Evolutionary conservation across 23 tunicate genomes (phyloP), one percentile per base, ranked within the genome.

Genomic region (Botrylloides violaceus): DNA sequence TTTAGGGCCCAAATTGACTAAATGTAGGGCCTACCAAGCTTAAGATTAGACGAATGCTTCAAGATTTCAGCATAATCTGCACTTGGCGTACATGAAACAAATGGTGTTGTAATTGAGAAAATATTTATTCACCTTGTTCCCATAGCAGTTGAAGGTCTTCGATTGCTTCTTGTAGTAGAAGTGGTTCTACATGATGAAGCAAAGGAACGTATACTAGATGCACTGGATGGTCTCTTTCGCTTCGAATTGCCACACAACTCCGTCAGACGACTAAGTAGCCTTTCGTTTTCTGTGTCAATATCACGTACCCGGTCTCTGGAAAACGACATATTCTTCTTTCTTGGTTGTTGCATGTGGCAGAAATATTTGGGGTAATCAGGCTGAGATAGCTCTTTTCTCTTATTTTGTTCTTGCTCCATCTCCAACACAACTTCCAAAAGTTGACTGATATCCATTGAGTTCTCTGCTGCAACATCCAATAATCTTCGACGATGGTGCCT

Each of bases 361-460:
- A 72, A 49, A 31, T 15, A 21, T 3, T 25, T 32, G 32, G 38
- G 35, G 12, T n/a, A 66, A 20, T 49, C 65, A 18, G 22, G 22
- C 25, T 29, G 18, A 65, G 35, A 36, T 20, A 47, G 31, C 24
- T 26, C 1, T 2, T 59, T 76, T 72, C 64, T 61, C 33, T 73
- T 62, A 18, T 82, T 34, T 24, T 82, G 47, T 36, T 78, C 49
- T 48, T 86, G 63, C 34, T 88, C 96, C 79, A 88, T 82, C 61
- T 81, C 96, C 49, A 88, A 49, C 3, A 88, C 88, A 23, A 85
- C 84, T 82, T 88, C 96, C 24, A 88, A 64, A 3, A 88, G 58
- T 29, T 73, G 78, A 58, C 84, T 71, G 4, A 88, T 39, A 30
- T 88, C 96, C 88, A 72, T 81, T 18, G 87, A 77, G 6, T 78